Percentiles rank a stretch among this genome's conserved stretches.
Evolutionary conservation across 2,113 vertebrate genomes (phyloP).

Genomic region (Fukomys damarensis): DNA sequence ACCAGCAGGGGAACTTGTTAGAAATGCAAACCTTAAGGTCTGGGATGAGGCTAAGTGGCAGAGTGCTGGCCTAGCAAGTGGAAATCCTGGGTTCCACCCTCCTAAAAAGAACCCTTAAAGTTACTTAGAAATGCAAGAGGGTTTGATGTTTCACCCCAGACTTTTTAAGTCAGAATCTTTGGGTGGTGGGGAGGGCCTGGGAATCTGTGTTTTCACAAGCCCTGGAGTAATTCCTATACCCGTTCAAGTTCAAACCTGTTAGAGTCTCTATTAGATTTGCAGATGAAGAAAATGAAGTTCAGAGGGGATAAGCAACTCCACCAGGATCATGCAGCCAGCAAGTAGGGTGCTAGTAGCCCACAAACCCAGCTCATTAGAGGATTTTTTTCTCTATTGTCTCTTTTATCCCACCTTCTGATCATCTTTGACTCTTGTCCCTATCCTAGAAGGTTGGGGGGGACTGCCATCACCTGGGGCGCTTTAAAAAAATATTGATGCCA

Average conservation of each 20-base stretch:
- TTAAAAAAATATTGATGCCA: neutral
- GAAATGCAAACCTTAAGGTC: neutral
- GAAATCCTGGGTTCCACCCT: neutral
- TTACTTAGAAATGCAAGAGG: neutral
- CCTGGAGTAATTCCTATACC: neutral
- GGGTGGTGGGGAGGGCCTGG: too few species aligned
- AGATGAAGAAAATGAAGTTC: constrained; percentile 28
- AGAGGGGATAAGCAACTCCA: neutral
- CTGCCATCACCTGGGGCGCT: neutral
- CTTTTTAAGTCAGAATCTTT: neutral
- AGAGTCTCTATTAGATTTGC: neutral
- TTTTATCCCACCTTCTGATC: neutral
- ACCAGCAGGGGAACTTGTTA: neutral
- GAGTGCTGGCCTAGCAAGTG: neutral
- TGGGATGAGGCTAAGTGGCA: neutral
- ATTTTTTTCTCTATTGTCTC: neutral
- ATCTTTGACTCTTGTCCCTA: neutral
- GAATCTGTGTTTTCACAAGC: constrained; percentile 25
- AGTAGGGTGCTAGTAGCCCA: neutral
- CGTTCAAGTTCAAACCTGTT: neutral
- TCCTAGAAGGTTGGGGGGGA: neutral
- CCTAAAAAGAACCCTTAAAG: neutral
- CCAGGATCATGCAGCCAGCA: neutral
- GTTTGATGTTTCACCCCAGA: neutral
- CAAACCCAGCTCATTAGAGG: neutral